Percentiles rank a stretch among this genome's conserved stretches.
phyloP scores from a whole-genome alignment of 2,113 vertebrate genomes.

The Lamprotornis superbus region DNA sequence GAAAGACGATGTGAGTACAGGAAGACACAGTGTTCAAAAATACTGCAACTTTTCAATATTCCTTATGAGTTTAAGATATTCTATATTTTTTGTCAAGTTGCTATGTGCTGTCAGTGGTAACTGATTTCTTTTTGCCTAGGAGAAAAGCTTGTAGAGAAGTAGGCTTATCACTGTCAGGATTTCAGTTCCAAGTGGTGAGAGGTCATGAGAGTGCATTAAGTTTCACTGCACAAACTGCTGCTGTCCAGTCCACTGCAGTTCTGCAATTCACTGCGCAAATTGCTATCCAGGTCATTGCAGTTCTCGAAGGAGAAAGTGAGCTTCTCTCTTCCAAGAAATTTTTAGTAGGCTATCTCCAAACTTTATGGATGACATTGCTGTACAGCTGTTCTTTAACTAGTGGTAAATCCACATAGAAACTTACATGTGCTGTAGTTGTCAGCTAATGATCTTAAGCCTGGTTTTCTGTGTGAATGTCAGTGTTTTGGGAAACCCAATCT shows the following conservation, averaged over 20 bases:
- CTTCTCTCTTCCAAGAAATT: not conserved
- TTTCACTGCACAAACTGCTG: not conserved
- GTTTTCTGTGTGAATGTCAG: not conserved
- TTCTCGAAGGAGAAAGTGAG: not conserved
- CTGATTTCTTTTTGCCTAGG: not conserved
- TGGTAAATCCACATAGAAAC: not conserved
- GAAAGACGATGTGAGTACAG: not conserved
- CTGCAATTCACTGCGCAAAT: not conserved
- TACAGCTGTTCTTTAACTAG: not conserved
- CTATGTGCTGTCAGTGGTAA: not conserved
- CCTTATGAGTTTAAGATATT: not conserved
- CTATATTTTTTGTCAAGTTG: not conserved
- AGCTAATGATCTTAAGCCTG: not conserved
- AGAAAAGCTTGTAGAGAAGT: not conserved
- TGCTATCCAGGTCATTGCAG: not conserved
- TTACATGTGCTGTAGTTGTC: not conserved
- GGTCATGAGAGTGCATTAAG: not conserved
- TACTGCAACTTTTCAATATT: not conserved
- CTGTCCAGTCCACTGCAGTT: not conserved
- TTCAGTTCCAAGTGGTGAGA: not conserved
- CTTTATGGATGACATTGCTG: not conserved
- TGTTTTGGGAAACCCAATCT: not conserved
- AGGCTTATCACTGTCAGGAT: not conserved
- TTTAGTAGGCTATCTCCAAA: not conserved
- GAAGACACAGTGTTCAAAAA: not conserved